Evolutionary conservation across 2,888 invertebrate genomes (phyloP), one percentile per base, ranked within the genome.

Genomic region (Lasioglossum marginatum): DNA sequence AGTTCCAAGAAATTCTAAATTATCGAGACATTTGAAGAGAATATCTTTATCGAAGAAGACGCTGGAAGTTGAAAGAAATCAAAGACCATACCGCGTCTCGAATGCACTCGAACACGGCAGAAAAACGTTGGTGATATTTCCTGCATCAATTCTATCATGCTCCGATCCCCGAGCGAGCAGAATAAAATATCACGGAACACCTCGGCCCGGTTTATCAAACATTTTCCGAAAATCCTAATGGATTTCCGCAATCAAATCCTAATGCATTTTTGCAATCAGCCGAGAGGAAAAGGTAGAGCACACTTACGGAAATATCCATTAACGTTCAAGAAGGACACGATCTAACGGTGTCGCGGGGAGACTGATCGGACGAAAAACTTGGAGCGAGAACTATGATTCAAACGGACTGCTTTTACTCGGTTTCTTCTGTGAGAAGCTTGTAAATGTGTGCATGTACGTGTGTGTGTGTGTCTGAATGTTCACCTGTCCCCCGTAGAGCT

Each of bases 231-330:
- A 79, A 83, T 83, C 71, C 72, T 85, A 85, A 83, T 83, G 83
- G 83, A 83, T n/a, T 79, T 57, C 66, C 45, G 63, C 79, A 79
- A 85, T 85, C 72, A 83, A 83, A 78, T 79, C 85, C 79, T 85
- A 85, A 85, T 85, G 85, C 85, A 76, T 76, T 79, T 85, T 83
- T 76, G 79, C 78, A 83, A 85, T 83, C 83, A 83, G 57, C 63
- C 72, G 37, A n/a, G 71, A 34, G 34, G 43, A 37, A 57, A 82
- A 83, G 83, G 43, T 40, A 71, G 4, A 27, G 63, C 79, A 76
- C 82, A 31, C 77, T 84, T 84, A 78, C 79, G 79, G 78, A 76
- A 63, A 83, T 76, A 76, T 85, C 83, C 85, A 85, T 85, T 83
- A 83, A 75, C 71, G 75, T 76, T 63, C 78, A 79, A 82, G 57